Evolutionary conservation across 2,797 vertebrate genomes (phyloP).

Genomic region (Enteromius trimaculatus): DNA sequence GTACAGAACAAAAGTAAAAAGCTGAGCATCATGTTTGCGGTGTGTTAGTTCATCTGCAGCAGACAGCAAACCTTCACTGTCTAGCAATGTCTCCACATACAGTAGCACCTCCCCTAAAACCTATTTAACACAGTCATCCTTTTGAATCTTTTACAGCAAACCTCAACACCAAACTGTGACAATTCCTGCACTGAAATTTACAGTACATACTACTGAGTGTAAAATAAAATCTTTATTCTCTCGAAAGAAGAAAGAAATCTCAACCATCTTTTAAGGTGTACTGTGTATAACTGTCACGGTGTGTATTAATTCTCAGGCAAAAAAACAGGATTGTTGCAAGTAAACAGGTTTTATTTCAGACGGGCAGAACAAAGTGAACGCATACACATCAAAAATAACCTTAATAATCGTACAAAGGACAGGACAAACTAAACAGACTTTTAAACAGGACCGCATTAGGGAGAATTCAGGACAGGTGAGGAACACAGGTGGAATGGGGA

Average conservation of each 20-base stretch:
- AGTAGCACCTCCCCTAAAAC: background rate
- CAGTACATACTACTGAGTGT: background rate
- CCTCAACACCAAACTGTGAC: background rate
- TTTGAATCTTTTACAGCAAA: background rate
- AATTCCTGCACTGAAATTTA: background rate
- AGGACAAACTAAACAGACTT: too few relatives aligned
- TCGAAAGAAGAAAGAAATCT: background rate
- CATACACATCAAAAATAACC: too few relatives aligned
- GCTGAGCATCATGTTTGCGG: conserved; percentile 12
- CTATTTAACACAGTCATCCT: background rate
- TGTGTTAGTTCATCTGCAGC: background rate
- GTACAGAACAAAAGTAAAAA: conserved; percentile 1
- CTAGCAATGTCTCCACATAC: too few relatives aligned
- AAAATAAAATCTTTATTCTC: background rate
- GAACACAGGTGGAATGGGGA: too few relatives aligned
- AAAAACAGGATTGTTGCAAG: too few relatives aligned
- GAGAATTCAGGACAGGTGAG: too few relatives aligned
- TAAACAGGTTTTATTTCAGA: too few relatives aligned
- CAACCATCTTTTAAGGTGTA: background rate
- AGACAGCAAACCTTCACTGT: background rate
- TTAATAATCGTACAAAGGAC: too few relatives aligned
- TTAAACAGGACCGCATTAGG: too few relatives aligned
- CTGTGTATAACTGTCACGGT: too few relatives aligned
- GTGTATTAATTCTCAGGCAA: too few relatives aligned
- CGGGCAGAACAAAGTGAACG: too few relatives aligned